Conservation (phyloP, 2,888 invertebrate species). For the Drosophila aldrichi region DNA sequence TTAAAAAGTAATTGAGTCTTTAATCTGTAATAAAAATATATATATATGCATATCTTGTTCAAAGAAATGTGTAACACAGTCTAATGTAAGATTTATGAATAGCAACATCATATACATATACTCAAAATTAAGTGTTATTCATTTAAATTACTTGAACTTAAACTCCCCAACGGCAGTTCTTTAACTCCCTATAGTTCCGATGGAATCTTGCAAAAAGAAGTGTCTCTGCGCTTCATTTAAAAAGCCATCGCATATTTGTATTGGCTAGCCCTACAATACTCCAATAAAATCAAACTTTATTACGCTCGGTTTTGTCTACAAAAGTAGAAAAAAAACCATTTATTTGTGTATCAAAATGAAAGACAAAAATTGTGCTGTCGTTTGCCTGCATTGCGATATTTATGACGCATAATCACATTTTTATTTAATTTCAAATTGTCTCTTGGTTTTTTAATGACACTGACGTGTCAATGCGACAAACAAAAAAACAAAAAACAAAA, state of each 20-base stretch:
- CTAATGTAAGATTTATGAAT: too few relatives aligned
- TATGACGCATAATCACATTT: conserved; percentile 75
- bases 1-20: too few relatives aligned
- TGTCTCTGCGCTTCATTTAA: background rate
- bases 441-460: conserved; percentile 65
- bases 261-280: too few relatives aligned
- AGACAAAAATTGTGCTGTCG: conserved; percentile 31
- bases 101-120: too few relatives aligned
- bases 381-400: conserved; percentile 66
- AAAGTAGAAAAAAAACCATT: background rate
- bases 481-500: conserved; percentile 26
- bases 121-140: too few relatives aligned
- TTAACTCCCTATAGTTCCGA: too few relatives aligned
- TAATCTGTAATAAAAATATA: too few relatives aligned
- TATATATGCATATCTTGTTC: too few relatives aligned
- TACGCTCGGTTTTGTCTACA: background rate
- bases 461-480: conserved; percentile 76
- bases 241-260: too few relatives aligned
- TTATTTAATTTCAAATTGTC: conserved; percentile 71
- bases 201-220: background rate
- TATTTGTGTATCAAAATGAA: conserved; percentile 4
- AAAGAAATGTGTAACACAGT: too few relatives aligned
- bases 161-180: too few relatives aligned
- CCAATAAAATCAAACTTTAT: background rate
- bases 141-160: too few relatives aligned